Base-by-base conservation (phyloP, 2,113 vertebrate species). In the Noctilio leporinus region DNA sequence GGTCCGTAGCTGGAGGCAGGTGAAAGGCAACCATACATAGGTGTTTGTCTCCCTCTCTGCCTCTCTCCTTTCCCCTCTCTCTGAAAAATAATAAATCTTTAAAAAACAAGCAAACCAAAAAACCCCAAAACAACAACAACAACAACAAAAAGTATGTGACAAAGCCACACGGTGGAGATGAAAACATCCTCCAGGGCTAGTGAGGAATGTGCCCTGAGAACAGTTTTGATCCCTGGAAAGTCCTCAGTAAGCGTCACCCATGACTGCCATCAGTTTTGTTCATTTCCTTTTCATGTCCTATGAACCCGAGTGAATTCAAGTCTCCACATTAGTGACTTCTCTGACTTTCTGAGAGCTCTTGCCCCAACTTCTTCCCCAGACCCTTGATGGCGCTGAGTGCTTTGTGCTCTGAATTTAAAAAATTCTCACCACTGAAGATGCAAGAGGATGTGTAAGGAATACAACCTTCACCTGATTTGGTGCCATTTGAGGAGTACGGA, bases 361-460 rank as follows among this genome's bases (percentile, higher is more conserved):
- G 49, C 12, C 43, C n/a, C 20, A 4, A 43, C 24, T 43, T 47
- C n/a, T 35, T 70, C 30, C 38, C 38, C 5, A 55, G 70, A 64
- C 1, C 43, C 87, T 72, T 69, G 70, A 1, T 1, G 1, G 2
- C 0, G 0, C 43, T 28, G 22, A 51, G 26, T 26, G 30, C 26
- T 69, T 73, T 28, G 16, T 33, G 64, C 35, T 95, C n/a, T 2
- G 30, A 55, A 69, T 20, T 47, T 38, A 14, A 64, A 33, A 83
- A 22, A 9, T 57, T 53, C 38, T 92, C 47, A 43, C 40, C 20
- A 14, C 15, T 43, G 19, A 76, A 86, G 64, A 76, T 26, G 33
- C 43, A 62, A 70, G 75, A 65, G 38, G 40, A 40, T 38, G 28
- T 40, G 3, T 14, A 40, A 70, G 33, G 24, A 9, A 14, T 87